These are phyloP conservation scores for Aspidoscelis tigris DNA, from an alignment of 2,113 vertebrate species.

Conservation along the genomic window DNA sequence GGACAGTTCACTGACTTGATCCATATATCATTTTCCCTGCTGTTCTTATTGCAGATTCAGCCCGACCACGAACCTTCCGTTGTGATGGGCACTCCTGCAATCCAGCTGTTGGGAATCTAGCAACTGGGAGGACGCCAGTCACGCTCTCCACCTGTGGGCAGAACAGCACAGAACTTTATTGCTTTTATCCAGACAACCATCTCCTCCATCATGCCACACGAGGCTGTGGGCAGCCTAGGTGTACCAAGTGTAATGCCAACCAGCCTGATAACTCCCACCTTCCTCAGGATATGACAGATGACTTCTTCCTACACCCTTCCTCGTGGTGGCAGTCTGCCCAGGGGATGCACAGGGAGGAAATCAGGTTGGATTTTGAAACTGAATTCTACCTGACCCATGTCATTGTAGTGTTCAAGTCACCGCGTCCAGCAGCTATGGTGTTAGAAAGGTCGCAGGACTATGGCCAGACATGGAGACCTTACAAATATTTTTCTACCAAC, in stretches of 20 bases:
- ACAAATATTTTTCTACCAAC: conserved; percentile 86
- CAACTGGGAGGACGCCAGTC: conserved; percentile 79
- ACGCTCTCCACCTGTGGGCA: conserved; percentile 79
- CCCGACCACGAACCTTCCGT: conserved; percentile 68
- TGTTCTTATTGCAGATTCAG: conserved; percentile 56
- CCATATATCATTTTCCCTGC: neutral
- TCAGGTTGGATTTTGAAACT: conserved; percentile 84
- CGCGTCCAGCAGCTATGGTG: conserved; percentile 85
- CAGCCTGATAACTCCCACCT: conserved; percentile 76
- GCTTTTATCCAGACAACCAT: conserved; percentile 63
- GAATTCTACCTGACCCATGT: conserved; percentile 86
- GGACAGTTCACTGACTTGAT: no score
- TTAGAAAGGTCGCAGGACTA: conserved; percentile 86
- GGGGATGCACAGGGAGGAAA: conserved; percentile 79
- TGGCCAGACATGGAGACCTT: conserved; percentile 83
- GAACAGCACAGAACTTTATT: conserved; percentile 75
- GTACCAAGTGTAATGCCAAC: conserved; percentile 73
- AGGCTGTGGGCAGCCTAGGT: conserved; percentile 61
- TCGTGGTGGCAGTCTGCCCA: conserved; percentile 88
- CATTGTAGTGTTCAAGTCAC: conserved; percentile 85
- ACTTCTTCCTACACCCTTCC: conserved; percentile 81
- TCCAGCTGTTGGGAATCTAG: conserved; percentile 87
- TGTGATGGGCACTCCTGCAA: conserved; percentile 84
- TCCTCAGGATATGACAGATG: conserved; percentile 83
- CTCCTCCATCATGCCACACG: conserved; percentile 28